A percentile compares a stretch with the other conserved stretches of the same genome.
Conservation (phyloP, 2,113 vertebrate genomes). For the Phoxinus phoxinus region DNA sequence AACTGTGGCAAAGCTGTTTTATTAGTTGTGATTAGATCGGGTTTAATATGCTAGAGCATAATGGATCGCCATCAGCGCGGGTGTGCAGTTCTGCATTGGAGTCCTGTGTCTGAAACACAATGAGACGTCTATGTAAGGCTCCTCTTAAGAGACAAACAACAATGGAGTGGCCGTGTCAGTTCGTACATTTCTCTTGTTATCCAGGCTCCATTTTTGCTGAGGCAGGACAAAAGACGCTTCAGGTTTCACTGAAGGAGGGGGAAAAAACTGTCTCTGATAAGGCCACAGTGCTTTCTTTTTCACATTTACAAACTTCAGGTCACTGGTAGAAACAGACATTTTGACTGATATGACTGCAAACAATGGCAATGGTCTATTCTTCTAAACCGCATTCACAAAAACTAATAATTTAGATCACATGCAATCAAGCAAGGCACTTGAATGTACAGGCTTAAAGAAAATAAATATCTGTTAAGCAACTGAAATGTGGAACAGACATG, state of each 20-base stretch:
- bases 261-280: neutral
- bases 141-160: conserved; percentile 39
- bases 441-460: neutral
- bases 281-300: neutral
- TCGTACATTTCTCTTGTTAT: conserved; percentile 25
- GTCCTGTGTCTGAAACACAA: conserved; percentile 41
- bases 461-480: neutral
- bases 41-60: conserved; percentile 45
- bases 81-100: conserved; percentile 28
- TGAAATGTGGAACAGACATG: neutral
- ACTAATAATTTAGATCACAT: neutral
- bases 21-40: conserved; percentile 57
- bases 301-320: neutral
- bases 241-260: neutral
- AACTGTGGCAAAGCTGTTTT: conserved; percentile 44
- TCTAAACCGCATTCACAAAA: neutral
- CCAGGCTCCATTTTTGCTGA: neutral
- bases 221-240: conserved; percentile 24
- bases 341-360: neutral
- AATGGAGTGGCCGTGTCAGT: neutral
- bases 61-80: conserved; percentile 38
- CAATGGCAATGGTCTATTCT: neutral
- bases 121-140: conserved; percentile 45
- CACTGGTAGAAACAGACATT: neutral
- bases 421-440: neutral